Evolutionary conservation across 2,113 vertebrate species (phyloP).

Genomic region (Thryonomys swinderianus): DNA sequence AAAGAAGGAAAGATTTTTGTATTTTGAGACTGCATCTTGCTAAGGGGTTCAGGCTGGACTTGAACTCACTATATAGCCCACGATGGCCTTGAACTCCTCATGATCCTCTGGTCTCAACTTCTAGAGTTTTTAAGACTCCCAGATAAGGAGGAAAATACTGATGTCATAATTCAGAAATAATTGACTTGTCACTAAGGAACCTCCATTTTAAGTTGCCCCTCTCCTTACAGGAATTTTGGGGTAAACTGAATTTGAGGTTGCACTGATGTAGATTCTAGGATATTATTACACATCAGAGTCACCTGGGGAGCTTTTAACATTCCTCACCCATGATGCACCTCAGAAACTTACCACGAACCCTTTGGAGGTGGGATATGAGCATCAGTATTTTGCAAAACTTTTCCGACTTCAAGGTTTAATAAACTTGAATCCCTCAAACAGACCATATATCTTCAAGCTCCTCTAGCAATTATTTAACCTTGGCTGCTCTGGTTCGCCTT

Average conservation of each 20-base stretch:
- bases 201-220: background rate
- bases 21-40: background rate
- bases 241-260: background rate
- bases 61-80: background rate
- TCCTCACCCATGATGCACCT: fast-evolving
- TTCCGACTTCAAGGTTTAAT: background rate
- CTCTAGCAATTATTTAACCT: conserved; percentile 9
- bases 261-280: background rate
- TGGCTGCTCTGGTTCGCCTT: background rate
- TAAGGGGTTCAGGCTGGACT: background rate
- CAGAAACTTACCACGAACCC: background rate
- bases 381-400: background rate
- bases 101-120: background rate
- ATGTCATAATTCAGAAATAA: conserved; percentile 15
- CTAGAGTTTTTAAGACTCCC: background rate
- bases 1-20: background rate
- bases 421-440: background rate
- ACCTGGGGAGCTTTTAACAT: background rate
- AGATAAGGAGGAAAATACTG: background rate
- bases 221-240: background rate
- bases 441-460: background rate
- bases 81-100: background rate
- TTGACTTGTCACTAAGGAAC: background rate
- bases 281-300: background rate
- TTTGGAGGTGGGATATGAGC: background rate